Conservation (phyloP, 2,797 vertebrate genomes). For the Acrossocheilus wenchowensis region DNA sequence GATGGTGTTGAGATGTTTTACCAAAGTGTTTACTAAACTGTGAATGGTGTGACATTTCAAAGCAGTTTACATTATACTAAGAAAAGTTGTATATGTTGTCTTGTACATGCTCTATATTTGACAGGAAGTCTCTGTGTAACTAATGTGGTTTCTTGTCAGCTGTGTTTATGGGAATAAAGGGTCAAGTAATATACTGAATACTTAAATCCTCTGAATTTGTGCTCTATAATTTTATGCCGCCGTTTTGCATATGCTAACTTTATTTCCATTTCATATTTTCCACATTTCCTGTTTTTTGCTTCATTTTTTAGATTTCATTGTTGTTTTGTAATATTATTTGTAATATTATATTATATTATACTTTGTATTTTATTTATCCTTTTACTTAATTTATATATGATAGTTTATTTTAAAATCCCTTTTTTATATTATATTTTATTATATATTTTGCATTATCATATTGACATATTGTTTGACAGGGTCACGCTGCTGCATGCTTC, state of each 20-base stretch:
- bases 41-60: slow-evolving; percentile 72
- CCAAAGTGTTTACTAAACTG: slow-evolving; percentile 81
- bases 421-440: no score
- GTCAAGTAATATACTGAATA: slow-evolving; percentile 40
- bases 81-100: slow-evolving; percentile 43
- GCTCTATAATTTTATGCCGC: not conserved
- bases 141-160: slow-evolving; percentile 41
- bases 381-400: not conserved
- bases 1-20: slow-evolving; percentile 71
- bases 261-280: not conserved
- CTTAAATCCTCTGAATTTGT: slow-evolving; percentile 13
- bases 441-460: not conserved
- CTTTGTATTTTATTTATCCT: not conserved
- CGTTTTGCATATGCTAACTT: not conserved
- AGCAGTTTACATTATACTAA: slow-evolving; percentile 70
- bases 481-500: not conserved
- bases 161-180: slow-evolving; percentile 57
- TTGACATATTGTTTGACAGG: not conserved
- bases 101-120: slow-evolving; percentile 62
- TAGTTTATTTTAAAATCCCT: not conserved
- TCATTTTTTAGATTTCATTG: not conserved
- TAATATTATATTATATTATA: not conserved
- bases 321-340: not conserved
- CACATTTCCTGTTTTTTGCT: not conserved
- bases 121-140: slow-evolving; percentile 46